phyloP scores from a whole-genome alignment of 2,888 invertebrate species.

The Mycalesis mineus region DNA sequence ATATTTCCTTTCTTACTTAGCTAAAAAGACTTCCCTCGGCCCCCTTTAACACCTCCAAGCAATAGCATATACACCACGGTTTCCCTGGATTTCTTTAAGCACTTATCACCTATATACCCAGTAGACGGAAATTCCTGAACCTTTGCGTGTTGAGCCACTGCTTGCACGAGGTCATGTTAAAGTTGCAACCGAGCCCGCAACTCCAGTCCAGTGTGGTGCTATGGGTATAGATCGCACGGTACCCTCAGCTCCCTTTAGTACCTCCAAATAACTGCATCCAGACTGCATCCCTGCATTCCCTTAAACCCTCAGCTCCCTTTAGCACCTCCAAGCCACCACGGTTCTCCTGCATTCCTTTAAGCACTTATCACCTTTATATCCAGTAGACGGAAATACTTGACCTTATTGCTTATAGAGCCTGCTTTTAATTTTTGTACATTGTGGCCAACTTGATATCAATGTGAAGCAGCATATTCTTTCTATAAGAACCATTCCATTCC shows the following conservation, averaged over 20 bases:
- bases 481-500: no score
- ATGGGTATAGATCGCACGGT: constrained; percentile 92
- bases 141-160: constrained; percentile 94
- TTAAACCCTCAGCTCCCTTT: not conserved
- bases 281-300: not conserved
- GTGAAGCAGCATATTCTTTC: no score
- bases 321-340: not conserved
- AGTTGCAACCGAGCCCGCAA: constrained; percentile 91
- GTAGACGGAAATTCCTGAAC: constrained; percentile 66
- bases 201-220: constrained; percentile 96
- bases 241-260: no score
- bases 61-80: no score
- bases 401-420: constrained; percentile 90
- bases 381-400: constrained; percentile 63
- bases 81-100: not conserved
- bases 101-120: constrained; percentile 7
- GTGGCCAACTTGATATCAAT: no score
- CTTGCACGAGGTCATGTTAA: constrained; percentile 96
- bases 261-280: no score
- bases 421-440: no score
- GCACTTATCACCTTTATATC: constrained; percentile 34
- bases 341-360: constrained; percentile 62
- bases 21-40: no score
- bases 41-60: no score
- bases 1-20: no score